Evolutionary conservation across 2,797 vertebrate genomes (phyloP), one percentile per base, ranked within the genome.

Genomic region (Pogonophryne albipinna): DNA sequence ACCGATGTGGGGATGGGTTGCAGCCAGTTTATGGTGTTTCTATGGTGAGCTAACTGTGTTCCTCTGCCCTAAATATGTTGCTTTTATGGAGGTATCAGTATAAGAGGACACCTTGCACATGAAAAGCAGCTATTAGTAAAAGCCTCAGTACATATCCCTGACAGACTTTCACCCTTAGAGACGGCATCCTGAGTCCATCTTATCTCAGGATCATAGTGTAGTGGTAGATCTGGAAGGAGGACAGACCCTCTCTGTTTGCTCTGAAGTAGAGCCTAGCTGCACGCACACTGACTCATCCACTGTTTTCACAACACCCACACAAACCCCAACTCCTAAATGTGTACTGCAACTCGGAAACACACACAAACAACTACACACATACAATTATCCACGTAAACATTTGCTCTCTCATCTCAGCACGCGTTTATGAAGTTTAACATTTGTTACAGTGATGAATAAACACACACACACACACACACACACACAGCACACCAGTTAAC

Each of bases 291-390:
- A 85, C 76, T 80, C 79, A 83, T 73, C 52, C 66, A 60, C 57
- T 85, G 81, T 86, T 88, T 84, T 87, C 56, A 69, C 72, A 80
- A 56, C 86, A 78, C 84, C 77, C 84, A 85, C 87, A 86, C 84
- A 89, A 83, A 77, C 75, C 53, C 66, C 0, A 45, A 78, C 79
- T 76, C 57, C 76, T 82, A 44, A 74, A 71, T 57, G 56, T 68
- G 50, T 19, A 78, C 82, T 78, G 46, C 14, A n/a, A 63, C 49
- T 66, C 12, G 4, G 52, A 71, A 66, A 59, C 31, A 65, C 76
- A 78, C 71, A 85, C 84, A 85, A 73, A 74, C 84, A 80, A 69
- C 74, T 38, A 56, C 82, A 70, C 64, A 12, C 45, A n/a, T 52
- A 57, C 75, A 90, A 86, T 87, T 78, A 83, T 31, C 44, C 50